Evolutionary conservation across 1,140 invertebrate species (phyloP), one percentile per base, ranked within the genome.

Genomic region (Anoplolepis gracilipes): DNA sequence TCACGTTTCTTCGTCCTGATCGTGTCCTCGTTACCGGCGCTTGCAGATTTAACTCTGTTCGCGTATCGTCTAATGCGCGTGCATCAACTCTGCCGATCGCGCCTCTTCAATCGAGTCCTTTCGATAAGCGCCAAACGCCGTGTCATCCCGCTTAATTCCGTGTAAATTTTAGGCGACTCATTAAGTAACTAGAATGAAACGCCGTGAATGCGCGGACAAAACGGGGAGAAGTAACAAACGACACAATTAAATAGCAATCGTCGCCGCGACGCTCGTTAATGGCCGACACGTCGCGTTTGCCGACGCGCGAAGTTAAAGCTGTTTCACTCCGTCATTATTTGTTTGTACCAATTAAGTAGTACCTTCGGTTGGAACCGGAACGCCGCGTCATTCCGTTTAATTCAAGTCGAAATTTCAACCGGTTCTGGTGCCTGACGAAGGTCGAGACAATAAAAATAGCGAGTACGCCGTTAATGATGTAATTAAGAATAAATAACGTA

Each of bases 311-410:
- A 82, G 78, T 82, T 73, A 82, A 82, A 82, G 78, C 78, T 82
- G 78, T 82, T 82, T 72, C 78, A 82, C 78, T 82, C 78, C 78
- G 78, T 82, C 78, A 82, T 82, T 82, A 82, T 82, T 82, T 82
- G 78, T 82, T 82, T 82, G 78, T 82, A 82, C 78, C 78, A 82
- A 82, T 82, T 82, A 82, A 82, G 78, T 82, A 82, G 78, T 82
- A 82, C 78, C 78, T 82, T 82, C 78, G 67, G 78, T 39, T 59
- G 67, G 78, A 82, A 82, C 78, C 78, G 78, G 78, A 82, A 82
- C 78, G 78, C 78, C 78, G 55, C 78, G 78, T 82, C 78, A 82
- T 82, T 82, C 78, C 78, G 78, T 82, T 82, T 82, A 82, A 82
- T 82, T 82, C 78, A 82, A 82, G 78, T 82, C 78, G 78, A 82